Conservation (phyloP, 2,888 invertebrate genomes). For the Thelaira solivaga region DNA sequence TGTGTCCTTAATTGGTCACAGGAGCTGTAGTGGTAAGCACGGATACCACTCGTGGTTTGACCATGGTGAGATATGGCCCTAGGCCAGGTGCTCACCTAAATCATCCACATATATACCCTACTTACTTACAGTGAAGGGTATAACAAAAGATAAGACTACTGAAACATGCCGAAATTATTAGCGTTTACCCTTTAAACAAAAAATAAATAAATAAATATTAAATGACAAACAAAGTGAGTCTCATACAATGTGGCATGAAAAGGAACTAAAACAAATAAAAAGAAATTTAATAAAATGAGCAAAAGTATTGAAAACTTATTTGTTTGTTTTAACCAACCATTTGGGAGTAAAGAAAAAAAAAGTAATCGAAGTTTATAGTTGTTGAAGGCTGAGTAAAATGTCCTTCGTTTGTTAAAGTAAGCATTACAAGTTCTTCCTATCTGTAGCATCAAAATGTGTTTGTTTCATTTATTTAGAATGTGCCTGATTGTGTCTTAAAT, state of each 20-base stretch:
- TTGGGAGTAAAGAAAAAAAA: conserved; percentile 8
- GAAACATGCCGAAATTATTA: no score
- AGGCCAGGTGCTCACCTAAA: no score
- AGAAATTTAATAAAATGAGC: conserved; percentile 51
- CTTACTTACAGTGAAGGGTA: no score
- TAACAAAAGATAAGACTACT: no score
- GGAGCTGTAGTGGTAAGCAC: no score
- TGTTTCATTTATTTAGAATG: background rate
- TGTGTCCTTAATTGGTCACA: no score
- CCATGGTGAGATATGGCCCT: no score
- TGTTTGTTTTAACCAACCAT: conserved; percentile 43
- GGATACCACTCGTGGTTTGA: no score
- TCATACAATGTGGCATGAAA: background rate
- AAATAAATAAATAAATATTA: background rate
- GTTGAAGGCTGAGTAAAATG: conserved; percentile 1
- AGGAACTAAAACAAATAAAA: conserved; percentile 5
- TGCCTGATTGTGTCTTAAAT: background rate
- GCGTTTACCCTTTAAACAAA: background rate
- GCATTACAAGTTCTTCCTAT: conserved; percentile 35
- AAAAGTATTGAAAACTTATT: conserved; percentile 55
- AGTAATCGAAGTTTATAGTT: no score
- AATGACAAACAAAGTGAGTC: conserved; percentile 3
- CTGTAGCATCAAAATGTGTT: conserved; percentile 22
- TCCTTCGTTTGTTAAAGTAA: conserved; percentile 24
- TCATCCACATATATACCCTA: no score